Percentiles rank a stretch among this genome's conserved stretches.
Conservation (phyloP, 1,140 invertebrate genomes). For the Leptoteleia sp. region DNA sequence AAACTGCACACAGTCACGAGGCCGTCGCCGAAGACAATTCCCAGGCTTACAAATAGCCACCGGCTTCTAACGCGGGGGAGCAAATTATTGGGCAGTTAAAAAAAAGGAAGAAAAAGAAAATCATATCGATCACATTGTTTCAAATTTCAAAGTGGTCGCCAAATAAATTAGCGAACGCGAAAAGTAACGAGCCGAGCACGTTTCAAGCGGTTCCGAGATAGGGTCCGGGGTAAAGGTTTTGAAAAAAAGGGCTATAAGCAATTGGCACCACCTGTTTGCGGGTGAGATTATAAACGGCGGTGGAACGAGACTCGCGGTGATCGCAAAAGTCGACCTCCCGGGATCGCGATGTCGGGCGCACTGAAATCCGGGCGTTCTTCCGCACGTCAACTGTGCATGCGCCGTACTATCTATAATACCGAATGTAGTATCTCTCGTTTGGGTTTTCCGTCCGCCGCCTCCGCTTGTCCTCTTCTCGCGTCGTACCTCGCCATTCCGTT, state of each 20-base stretch:
- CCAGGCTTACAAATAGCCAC: conserved; percentile 22
- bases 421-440: conserved; percentile 45
- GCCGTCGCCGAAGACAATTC: conserved; percentile 1
- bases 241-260: no score
- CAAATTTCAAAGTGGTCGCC: no score
- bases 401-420: conserved; percentile 67
- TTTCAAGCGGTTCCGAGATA: neutral
- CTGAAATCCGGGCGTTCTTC: conserved; percentile 75
- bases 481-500: conserved; percentile 1
- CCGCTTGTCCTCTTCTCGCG: conserved; percentile 15
- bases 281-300: conserved; percentile 23
- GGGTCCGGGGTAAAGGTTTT: no score
- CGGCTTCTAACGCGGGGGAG: conserved; percentile 10
- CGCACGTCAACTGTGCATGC: conserved; percentile 71
- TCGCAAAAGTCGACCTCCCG: conserved; percentile 67
- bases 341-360: conserved; percentile 75
- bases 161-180: no score
- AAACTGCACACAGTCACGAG: conserved; percentile 31
- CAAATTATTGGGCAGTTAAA: no score
- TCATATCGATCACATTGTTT: conserved; percentile 29
- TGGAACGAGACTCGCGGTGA: conserved; percentile 2
- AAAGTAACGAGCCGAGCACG: conserved; percentile 19
- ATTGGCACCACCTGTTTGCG: conserved; percentile 34
- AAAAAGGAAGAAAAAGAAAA: no score
- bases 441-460: conserved; percentile 23